Conservation (phyloP, 1,140 invertebrate genomes). For the Nebria ingens region DNA sequence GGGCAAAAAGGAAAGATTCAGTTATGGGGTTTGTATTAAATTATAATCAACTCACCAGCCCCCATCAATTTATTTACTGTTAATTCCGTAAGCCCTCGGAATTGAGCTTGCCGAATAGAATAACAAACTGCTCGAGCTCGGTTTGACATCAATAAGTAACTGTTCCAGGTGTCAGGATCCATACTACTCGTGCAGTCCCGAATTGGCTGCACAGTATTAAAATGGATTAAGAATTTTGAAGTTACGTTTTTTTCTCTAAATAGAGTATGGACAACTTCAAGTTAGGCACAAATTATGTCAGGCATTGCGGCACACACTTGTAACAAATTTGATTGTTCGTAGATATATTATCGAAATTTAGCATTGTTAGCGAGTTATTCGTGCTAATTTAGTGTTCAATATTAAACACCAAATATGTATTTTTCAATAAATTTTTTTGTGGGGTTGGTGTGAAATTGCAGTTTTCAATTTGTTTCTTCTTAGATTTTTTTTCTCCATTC, state of each 20-base stretch:
- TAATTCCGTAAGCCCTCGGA: constrained; percentile 52
- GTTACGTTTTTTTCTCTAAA: too few relatives aligned
- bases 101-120: constrained; percentile 50
- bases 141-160: constrained; percentile 59
- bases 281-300: too few relatives aligned
- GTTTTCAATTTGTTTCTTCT: too few relatives aligned
- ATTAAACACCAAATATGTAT: too few relatives aligned
- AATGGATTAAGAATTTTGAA: constrained; percentile 11
- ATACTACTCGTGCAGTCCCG: constrained; percentile 54
- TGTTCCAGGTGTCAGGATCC: constrained; percentile 59
- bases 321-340: too few relatives aligned
- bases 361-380: constrained; percentile 60
- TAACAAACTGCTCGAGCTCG: constrained; percentile 59
- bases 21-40: too few relatives aligned
- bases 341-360: constrained; percentile 51
- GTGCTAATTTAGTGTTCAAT: constrained; percentile 58
- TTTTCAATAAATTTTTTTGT: too few relatives aligned
- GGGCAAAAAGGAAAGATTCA: too few relatives aligned
- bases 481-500: too few relatives aligned
- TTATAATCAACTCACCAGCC: constrained; percentile 27
- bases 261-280: too few relatives aligned
- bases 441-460: too few relatives aligned
- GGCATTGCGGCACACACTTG: too few relatives aligned
- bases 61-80: constrained; percentile 55
- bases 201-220: constrained; percentile 34